phyloP scores from a whole-genome alignment of 2,113 vertebrate species.

The Megaleporinus macrocephalus region DNA sequence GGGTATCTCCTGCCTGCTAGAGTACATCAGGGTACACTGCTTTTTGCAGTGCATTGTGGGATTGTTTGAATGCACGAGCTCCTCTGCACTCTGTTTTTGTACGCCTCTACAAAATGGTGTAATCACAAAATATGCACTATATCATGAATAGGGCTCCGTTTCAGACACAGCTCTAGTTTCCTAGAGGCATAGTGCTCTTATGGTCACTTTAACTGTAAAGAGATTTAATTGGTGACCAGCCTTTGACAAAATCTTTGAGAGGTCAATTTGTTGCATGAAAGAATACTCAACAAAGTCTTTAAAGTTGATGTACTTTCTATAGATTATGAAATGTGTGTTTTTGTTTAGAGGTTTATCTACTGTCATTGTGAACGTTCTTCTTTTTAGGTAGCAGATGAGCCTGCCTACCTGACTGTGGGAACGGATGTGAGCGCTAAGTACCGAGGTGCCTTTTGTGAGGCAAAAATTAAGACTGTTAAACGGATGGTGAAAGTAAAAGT shows the following conservation, averaged over 20 bases:
- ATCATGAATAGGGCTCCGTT: too few species aligned
- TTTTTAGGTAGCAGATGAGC: slow-evolving; percentile 93
- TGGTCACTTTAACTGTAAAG: background rate
- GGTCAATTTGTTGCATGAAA: background rate
- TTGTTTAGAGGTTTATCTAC: background rate
- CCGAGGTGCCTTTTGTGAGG: slow-evolving; percentile 98
- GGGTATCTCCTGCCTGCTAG: too few species aligned
- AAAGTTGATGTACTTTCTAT: background rate
- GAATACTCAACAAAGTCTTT: background rate
- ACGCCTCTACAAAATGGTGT: too few species aligned
- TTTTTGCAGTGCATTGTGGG: too few species aligned
- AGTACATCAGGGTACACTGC: too few species aligned
- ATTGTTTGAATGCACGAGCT: too few species aligned
- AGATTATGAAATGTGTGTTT: background rate
- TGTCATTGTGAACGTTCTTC: background rate
- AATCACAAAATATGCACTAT: too few species aligned
- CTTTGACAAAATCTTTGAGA: background rate
- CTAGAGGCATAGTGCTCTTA: background rate
- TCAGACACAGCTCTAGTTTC: background rate
- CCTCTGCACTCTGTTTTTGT: too few species aligned
- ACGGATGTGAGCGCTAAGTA: slow-evolving; percentile 99
- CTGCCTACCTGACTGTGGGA: slow-evolving; percentile 98
- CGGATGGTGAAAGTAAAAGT: slow-evolving; percentile 99
- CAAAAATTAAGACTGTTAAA: slow-evolving; percentile 98
- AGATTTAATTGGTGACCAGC: background rate